A percentile compares a stretch with the other conserved stretches of the same genome.
Conservation (phyloP, 2,113 vertebrate genomes). For the Macquaria australasica region DNA sequence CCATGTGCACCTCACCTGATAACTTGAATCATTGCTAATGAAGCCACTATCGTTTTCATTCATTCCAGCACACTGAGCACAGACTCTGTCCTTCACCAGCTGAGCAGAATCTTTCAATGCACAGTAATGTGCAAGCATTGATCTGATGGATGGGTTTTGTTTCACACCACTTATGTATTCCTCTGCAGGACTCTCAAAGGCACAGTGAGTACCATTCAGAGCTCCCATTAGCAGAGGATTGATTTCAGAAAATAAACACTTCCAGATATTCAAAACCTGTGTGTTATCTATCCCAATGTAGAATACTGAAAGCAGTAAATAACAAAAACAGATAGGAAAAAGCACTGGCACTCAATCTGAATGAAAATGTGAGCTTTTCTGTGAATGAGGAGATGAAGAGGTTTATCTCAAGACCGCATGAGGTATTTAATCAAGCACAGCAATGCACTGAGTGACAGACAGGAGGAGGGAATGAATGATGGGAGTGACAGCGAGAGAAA, state of each 20-base stretch:
- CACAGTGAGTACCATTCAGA: slow-evolving; percentile 20
- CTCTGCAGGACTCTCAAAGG: slow-evolving; percentile 49
- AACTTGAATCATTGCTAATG: slow-evolving; percentile 15
- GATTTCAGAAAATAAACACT: slow-evolving; percentile 42
- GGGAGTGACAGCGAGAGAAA: slow-evolving; percentile 34
- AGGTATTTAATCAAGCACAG: slow-evolving; percentile 43
- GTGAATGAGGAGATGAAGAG: slow-evolving; percentile 19
- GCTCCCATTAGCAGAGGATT: slow-evolving; percentile 29
- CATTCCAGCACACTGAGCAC: slow-evolving; percentile 4
- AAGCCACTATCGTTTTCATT: slow-evolving; percentile 9
- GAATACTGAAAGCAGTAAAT: slow-evolving; percentile 11
- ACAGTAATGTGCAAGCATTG: slow-evolving; percentile 25
- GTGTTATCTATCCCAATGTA: slow-evolving; percentile 19
- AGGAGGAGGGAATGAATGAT: slow-evolving; percentile 42
- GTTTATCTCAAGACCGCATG: slow-evolving; percentile 7
- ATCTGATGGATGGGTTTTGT: slow-evolving; percentile 51
- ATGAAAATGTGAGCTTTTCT: slow-evolving; percentile 41
- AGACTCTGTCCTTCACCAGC: slow-evolving; percentile 34
- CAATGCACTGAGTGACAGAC: slow-evolving; percentile 36
- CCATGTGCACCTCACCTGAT: slow-evolving; percentile 53
- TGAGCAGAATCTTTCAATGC: slow-evolving; percentile 11
- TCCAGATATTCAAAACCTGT: slow-evolving; percentile 24
- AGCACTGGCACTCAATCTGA: neutral
- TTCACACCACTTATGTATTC: slow-evolving; percentile 47
- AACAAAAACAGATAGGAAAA: neutral